phyloP scores from a whole-genome alignment of 2,888 invertebrate genomes.

The Agrilus cyanescens region DNA sequence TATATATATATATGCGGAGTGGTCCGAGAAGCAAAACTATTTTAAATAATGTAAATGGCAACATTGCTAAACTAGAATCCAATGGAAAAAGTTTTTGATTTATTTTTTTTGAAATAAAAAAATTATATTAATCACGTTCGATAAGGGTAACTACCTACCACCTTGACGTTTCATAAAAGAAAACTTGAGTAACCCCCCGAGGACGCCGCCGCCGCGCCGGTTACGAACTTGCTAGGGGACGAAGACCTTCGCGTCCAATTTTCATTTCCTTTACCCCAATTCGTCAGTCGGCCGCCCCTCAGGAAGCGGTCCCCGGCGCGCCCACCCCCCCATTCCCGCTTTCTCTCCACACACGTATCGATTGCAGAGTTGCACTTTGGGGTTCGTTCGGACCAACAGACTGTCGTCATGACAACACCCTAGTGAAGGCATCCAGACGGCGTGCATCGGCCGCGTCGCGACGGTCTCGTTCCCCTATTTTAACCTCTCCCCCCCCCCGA shows the following conservation, averaged over 20 bases:
- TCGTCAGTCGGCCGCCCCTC: constrained; percentile 14
- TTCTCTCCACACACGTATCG: constrained; percentile 17
- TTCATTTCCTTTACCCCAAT: constrained; percentile 17
- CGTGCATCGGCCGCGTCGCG: constrained; percentile 20
- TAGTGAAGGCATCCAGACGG: constrained; percentile 31
- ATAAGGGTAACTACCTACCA: no score
- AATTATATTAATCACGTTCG: no score
- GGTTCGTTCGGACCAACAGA: constrained; percentile 19
- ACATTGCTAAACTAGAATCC: no score
- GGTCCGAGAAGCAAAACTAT: no score
- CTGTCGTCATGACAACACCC: constrained; percentile 36
- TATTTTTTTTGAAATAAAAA: no score
- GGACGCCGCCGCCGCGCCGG: neutral
- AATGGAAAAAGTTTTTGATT: no score
- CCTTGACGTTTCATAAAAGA: no score
- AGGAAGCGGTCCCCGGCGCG: constrained; percentile 10
- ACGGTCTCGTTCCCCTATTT: constrained; percentile 5
- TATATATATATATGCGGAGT: no score
- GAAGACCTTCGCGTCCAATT: constrained; percentile 8
- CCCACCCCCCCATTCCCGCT: no score
- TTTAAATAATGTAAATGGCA: no score
- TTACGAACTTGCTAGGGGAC: neutral
- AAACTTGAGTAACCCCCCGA: neutral
- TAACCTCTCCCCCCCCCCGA: neutral
- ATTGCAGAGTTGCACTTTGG: constrained; percentile 21